Conservation (phyloP, 2,113 vertebrate genomes). For the Oncorhynchus mykiss region DNA sequence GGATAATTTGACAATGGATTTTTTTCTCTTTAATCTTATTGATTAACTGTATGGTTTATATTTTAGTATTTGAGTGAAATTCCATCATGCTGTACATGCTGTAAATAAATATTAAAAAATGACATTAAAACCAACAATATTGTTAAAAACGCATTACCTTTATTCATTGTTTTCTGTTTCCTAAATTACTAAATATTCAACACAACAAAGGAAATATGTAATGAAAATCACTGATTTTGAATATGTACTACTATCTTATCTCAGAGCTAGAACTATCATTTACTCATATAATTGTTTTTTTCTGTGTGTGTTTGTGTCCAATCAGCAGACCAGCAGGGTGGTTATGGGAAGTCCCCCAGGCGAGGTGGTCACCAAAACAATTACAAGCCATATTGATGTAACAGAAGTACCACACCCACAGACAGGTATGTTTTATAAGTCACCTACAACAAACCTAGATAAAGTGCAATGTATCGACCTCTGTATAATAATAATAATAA, state of each 20-base stretch:
- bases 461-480: constrained; percentile 72
- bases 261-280: not conserved
- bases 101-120: not conserved
- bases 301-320: constrained; percentile 44
- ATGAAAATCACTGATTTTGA: not conserved
- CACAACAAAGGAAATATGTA: not conserved
- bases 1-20: not conserved
- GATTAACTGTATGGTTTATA: not conserved
- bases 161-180: not conserved
- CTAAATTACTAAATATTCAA: not conserved
- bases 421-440: constrained; percentile 83
- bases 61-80: not conserved
- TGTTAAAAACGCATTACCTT: not conserved
- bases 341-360: constrained; percentile 96
- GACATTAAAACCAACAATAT: not conserved
- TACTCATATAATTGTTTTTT: constrained; percentile 3
- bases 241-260: not conserved
- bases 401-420: constrained; percentile 75
- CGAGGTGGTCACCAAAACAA: constrained; percentile 98
- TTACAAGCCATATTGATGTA: constrained; percentile 99
- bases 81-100: not conserved
- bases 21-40: not conserved
- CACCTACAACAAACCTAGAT: constrained; percentile 42
- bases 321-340: constrained; percentile 89
- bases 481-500: constrained; percentile 75